Evolutionary conservation across 2,113 vertebrate genomes (phyloP).

Genomic region (Notiomystis cincta): DNA sequence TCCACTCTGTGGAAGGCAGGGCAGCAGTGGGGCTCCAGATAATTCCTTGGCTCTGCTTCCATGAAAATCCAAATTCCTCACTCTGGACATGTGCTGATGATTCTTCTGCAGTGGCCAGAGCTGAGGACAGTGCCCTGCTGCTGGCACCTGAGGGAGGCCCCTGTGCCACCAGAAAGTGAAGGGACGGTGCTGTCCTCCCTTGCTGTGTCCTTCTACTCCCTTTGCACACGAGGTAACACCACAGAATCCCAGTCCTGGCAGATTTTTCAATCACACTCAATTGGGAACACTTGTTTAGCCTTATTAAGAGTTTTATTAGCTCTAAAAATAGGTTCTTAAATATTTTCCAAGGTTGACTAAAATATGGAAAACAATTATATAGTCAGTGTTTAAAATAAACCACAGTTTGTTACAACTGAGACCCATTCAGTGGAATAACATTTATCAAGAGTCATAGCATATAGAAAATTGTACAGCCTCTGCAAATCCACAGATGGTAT

Average conservation of each 20-base stretch:
- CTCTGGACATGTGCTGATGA: neutral
- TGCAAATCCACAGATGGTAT: neutral
- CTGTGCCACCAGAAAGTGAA: neutral
- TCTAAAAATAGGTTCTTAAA: slow-evolving; percentile 58
- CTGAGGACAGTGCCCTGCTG: neutral
- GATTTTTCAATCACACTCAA: neutral
- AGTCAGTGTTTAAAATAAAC: slow-evolving; percentile 49
- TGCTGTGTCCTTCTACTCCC: neutral
- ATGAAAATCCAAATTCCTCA: neutral
- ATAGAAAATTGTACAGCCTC: neutral
- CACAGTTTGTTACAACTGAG: slow-evolving; percentile 31
- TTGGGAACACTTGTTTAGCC: neutral
- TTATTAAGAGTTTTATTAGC: slow-evolving; percentile 53
- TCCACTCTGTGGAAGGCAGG: neutral
- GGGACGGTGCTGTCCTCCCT: neutral
- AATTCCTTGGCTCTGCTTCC: neutral
- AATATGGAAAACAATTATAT: slow-evolving; percentile 45
- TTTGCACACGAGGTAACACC: neutral
- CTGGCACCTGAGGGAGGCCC: neutral
- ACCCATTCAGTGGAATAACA: slow-evolving; percentile 10
- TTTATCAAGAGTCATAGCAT: neutral
- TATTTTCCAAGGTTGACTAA: slow-evolving; percentile 26
- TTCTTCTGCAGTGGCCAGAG: neutral
- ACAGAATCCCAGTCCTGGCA: neutral
- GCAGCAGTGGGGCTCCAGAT: neutral